Conservation (phyloP, 1,140 invertebrate genomes). For the Stegodyphus mimosarum region DNA sequence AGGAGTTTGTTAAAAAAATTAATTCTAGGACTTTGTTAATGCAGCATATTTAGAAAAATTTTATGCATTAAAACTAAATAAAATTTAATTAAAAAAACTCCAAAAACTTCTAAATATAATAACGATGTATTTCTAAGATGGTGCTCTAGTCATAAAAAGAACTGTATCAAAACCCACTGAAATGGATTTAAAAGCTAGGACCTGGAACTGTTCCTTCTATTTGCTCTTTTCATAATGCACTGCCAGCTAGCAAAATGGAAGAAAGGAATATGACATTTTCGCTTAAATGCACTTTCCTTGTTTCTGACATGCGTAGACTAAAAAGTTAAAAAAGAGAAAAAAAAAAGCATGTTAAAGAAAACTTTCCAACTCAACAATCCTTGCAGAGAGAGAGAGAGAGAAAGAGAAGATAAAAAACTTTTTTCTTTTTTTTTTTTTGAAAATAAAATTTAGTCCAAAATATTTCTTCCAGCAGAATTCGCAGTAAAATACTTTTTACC, state of each 20-base stretch:
- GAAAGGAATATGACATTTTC: constrained; percentile 32
- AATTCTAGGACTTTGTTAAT: no score
- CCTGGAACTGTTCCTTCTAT: neutral
- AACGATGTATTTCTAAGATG: no score
- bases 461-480: neutral
- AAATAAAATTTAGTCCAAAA: neutral
- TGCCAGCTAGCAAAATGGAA: neutral
- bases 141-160: no score
- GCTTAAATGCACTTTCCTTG: constrained; percentile 40
- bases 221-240: no score
- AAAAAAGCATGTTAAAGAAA: neutral
- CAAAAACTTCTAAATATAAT: no score
- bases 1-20: no score
- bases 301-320: neutral
- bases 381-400: neutral
- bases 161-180: no score
- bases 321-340: no score
- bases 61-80: no score
- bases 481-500: neutral
- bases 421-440: neutral
- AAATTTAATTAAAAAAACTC: no score
- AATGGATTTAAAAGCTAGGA: no score
- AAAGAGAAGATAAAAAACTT: neutral
- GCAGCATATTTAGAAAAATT: no score
- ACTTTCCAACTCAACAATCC: constrained; percentile 1